Base-by-base conservation (phyloP, 2,797 vertebrate species). In the Buphagus erythrorhynchus region DNA sequence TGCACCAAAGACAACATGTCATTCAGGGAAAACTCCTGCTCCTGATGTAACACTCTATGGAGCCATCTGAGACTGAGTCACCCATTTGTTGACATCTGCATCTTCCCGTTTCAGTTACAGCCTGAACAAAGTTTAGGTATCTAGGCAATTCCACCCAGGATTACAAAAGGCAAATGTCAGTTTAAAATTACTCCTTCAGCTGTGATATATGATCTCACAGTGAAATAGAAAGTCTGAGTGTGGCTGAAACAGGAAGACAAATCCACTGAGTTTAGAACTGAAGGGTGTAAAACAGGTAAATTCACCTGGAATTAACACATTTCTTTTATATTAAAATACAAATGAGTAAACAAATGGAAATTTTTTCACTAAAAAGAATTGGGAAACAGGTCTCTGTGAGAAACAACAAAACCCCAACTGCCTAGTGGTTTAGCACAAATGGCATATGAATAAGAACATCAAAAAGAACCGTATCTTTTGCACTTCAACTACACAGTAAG, bases 41-140 rank as follows among this genome's bases (percentile, higher is more conserved):
- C 66, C 48, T 12, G 10, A 55, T 33, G 54, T 33, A 75, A 29
- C 0, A 1, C 16, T 36, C 35, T 48, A 35, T 45, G 36, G 83
- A 68, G 49, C 36, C 62, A 31, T 67, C 45, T 91, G 63, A 95
- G 67, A 72, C 13, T n/a, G 69, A 85, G 57, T 95, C 40, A 54
- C n/a, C 31, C 51, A 1, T 89, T 94, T 89, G 36, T 81, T 93
- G 79, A 92, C 83, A 92, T 88, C 86, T 96, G 55, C 63, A 92
- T 95, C 88, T 93, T 91, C 76, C 73, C 87, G 85, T 96, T 84
- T 78, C 72, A 85, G 83, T 91, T 94, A 76, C 18, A 96, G 87
- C 20, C 61, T 65, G 62, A 95, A 51, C 29, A 66, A 80, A 59
- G 33, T 77, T 95, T 87, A 68, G 28, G 71, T 91, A 69, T 35